Base-by-base conservation (phyloP, 2,113 vertebrate species). In the Phoxinus phoxinus region DNA sequence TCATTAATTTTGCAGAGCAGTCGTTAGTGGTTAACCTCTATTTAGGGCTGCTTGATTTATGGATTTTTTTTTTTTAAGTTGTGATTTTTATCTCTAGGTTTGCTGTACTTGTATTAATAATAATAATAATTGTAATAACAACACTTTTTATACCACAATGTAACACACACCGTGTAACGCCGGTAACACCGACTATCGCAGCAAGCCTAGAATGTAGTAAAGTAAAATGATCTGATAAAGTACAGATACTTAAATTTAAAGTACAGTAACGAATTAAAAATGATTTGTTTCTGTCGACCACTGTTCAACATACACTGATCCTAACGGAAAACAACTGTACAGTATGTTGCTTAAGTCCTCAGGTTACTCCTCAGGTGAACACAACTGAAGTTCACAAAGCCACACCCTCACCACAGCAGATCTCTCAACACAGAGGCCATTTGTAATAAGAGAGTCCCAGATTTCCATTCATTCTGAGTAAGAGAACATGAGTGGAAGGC, bases 331-430 rank as follows among this genome's bases (percentile, higher is more conserved):
- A n/a, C 37, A 13, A n/a, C 35, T 46, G 59, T 63, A 1, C 59
- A 3, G n/a, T 44, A 5, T 41, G 9, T 44, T 73, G 9, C 71
- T 44, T 7, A 56, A 21, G 53, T 56, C 19, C 6, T 21, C 19
- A 48, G 23, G 25, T 44, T 27, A 37, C 72, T 44, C 37, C 23
- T 25, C 12, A 27, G 51, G 17, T 77, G 48, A 77, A 35, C 9
- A 4, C 41, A 46, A 1, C 71, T 56, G 48, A 56, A 76, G 48
- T 53, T 76, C 48, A 56, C 5, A 4, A 56, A 32, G 10, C 51
- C 74, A 56, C 74, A 77, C 74, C 48, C 46, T 77, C 17, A 75
- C 44, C n/a, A 25, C 73, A 15, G 23, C 71, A 51, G 44, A 75
- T 27, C 44, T 48, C 72, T 48, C 13, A 32, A 76, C 46, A 76